These are phyloP conservation scores for Petrophora chlorosata DNA, from an alignment of 2,888 invertebrate species.

Conservation along the genomic window DNA sequence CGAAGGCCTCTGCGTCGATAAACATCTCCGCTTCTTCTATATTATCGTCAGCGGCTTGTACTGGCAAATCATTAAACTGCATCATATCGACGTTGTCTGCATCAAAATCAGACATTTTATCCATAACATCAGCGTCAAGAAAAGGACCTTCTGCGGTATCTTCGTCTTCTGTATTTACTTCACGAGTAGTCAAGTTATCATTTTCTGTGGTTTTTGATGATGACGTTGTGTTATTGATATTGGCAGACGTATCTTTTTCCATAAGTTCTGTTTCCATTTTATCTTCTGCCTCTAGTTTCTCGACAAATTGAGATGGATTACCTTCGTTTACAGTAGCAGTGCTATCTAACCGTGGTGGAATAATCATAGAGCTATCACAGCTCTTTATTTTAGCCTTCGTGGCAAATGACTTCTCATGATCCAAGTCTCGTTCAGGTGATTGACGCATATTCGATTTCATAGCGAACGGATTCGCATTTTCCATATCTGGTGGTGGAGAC, in stretches of 20 bases:
- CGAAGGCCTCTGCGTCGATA: constrained; percentile 76
- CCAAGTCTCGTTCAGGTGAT: constrained; percentile 45
- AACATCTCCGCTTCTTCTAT: constrained; percentile 68
- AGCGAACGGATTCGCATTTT: constrained; percentile 53
- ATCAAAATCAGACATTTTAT: constrained; percentile 50
- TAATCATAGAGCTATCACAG: constrained; percentile 33
- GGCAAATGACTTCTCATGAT: constrained; percentile 42
- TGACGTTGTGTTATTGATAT: constrained; percentile 47
- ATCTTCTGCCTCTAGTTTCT: constrained; percentile 26
- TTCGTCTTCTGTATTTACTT: constrained; percentile 73
- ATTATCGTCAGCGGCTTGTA: constrained; percentile 52
- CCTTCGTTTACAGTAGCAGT: constrained; percentile 1
- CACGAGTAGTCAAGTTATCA: constrained; percentile 55
- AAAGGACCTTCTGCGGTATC: constrained; percentile 77
- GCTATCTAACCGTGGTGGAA: constrained; percentile 10
- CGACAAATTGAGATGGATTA: constrained; percentile 7
- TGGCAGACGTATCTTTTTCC: constrained; percentile 47
- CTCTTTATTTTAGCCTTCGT: constrained; percentile 38
- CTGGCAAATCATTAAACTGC: constrained; percentile 56
- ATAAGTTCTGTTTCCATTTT: constrained; percentile 44
- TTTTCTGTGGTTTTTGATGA: constrained; percentile 57
- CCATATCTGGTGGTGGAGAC: constrained; percentile 45
- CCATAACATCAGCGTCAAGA: constrained; percentile 61
- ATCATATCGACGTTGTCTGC: constrained; percentile 56
- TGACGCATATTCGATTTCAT: constrained; percentile 59